Base-by-base conservation (phyloP, 1,140 invertebrate species). In the Nebria ingens region DNA sequence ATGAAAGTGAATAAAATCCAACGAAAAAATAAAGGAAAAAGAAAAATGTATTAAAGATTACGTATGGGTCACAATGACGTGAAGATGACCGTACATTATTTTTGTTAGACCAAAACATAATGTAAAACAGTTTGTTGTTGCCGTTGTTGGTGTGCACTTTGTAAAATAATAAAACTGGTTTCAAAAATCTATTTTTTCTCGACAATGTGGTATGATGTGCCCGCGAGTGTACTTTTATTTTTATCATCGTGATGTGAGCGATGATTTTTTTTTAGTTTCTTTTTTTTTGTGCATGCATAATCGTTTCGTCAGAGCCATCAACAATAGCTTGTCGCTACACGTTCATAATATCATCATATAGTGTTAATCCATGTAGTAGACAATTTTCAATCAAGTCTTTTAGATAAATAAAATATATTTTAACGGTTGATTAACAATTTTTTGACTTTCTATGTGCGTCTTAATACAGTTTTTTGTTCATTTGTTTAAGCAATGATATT, bases 311-410 rank as follows among this genome's bases (percentile, higher is more conserved):
- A 45, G 9, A 45, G 25, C 4, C 13, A 29, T 29, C 25, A 29
- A 29, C 13, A 29, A 29, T 4, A 29, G 13, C 4, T 13, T 29
- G 13, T 29, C 13, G n/a, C n/a, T n/a, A n/a, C n/a, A n/a, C n/a
- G n/a, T 34, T 34, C 25, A 34, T 34, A 34, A 34, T 34, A 34
- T 9, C n/a, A 34, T n/a, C 65, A 64, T 38, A 56, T 51, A 34
- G 64, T 71, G 71, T 68, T 68, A 68, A 66, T 67, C 71, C 72
- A 70, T 70, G 60, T 56, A 55, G 49, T 55, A 54, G 58, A 61
- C 52, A 58, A 57, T 53, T 52, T 56, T 56, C 42, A 42, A 55
- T 42, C n/a, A n/a, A n/a, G n/a, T n/a, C n/a, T n/a, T n/a, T n/a
- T n/a, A n/a, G n/a, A n/a, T n/a, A n/a, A n/a, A n/a, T n/a, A n/a